Evolutionary conservation across 2,888 invertebrate genomes (phyloP), one percentile per base, ranked within the genome.

Genomic region (Ennomos quercinarius): DNA sequence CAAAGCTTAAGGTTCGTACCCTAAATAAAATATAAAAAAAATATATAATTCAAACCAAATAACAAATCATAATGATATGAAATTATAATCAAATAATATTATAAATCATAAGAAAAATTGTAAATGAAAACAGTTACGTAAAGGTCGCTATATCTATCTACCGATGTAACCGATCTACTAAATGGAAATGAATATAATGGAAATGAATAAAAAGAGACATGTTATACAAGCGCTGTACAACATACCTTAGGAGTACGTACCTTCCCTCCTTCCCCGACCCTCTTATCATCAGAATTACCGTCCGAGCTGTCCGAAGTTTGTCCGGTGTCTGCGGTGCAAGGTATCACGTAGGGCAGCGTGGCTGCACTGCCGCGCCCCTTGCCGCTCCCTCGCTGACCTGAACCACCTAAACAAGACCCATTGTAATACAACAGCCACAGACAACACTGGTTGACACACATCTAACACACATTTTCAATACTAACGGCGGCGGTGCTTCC

Each of bases 291-390:
- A 11, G 74, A 76, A 61, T 77, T 84, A 45, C 91, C 91, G 57
- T 92, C 91, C 2, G 91, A 91, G 70, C 89, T 90, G 69, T 91
- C 91, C 2, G 90, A 90, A 4, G 89, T 87, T 65, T 91, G 91
- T 0, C 91, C 91, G 0, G 86, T 73, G 72, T 91, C 91, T 10
- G 79, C 77, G 10, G 90, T 90, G 69, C 91, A 91, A 1, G 92
- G 93, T 38, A 93, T 89, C 34, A 93, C 89, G 72, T 93, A 93
- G 1, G 93, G 93, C 64, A 93, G 73, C 8, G 93, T 92, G 0
- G 91, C 78, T 1, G 81, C 82, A 36, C 80, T 79, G 40, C 91
- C 87, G 1, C 93, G 83, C 1, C 92, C 93, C 55, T 93, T 93
- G 42, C 93, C 91, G 56, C 89, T 74, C 9, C 91, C 92, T 41